Conservation (phyloP, 2,888 invertebrate species). For the Eupeodes latifasciatus region DNA sequence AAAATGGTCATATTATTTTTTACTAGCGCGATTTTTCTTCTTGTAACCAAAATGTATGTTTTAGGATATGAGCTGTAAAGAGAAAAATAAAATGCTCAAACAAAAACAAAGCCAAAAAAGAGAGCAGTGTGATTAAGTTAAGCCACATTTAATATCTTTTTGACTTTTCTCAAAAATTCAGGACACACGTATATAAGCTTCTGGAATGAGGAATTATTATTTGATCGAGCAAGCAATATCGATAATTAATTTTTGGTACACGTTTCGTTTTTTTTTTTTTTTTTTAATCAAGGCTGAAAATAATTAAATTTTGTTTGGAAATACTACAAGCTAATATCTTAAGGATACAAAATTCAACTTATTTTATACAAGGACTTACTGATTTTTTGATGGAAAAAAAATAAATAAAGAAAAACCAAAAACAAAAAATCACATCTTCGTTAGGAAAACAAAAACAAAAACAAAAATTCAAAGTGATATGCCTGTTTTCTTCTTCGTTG, state of each 20-base stretch:
- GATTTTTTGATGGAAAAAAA: not conserved
- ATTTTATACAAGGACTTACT: not conserved
- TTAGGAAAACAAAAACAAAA: not conserved
- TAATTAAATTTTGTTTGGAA: not conserved
- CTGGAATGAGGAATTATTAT: not conserved
- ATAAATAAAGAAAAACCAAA: not conserved
- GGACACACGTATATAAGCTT: not conserved
- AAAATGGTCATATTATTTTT: conserved; percentile 17
- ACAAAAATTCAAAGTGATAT: not conserved
- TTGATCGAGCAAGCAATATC: conserved; percentile 17
- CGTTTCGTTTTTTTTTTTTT: too few relatives aligned
- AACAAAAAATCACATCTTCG: too few relatives aligned
- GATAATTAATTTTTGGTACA: not conserved
- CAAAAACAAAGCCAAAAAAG: not conserved
- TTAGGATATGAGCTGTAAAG: conserved; percentile 41
- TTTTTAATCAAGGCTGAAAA: not conserved
- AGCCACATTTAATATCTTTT: conserved; percentile 49
- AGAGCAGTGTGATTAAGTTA: not conserved
- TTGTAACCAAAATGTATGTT: conserved; percentile 44
- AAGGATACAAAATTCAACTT: too few relatives aligned
- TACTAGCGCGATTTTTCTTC: not conserved
- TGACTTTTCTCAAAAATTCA: not conserved
- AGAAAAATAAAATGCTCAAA: not conserved
- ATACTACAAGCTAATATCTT: too few relatives aligned
- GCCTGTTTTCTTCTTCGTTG: conserved; percentile 17